Evolutionary conservation across 37 sponge, comb jelly and placozoan species (phyloP).

Genomic region (Agelas oroides): DNA sequence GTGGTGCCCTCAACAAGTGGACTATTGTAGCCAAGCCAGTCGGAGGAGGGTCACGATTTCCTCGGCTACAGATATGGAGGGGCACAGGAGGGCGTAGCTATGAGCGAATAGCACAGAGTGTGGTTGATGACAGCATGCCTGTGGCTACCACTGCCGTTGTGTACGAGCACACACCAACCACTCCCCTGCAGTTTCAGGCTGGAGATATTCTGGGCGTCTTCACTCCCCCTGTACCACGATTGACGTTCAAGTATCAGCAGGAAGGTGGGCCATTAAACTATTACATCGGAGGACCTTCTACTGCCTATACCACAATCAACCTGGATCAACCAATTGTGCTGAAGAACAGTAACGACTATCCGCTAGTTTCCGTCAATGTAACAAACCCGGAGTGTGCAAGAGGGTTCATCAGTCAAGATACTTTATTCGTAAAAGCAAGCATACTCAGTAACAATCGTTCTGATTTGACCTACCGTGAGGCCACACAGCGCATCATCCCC

Average conservation of each 20-base stretch:
- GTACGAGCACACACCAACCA: background rate
- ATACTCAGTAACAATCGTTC: background rate
- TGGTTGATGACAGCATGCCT: background rate
- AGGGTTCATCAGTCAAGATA: background rate
- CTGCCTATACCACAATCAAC: background rate
- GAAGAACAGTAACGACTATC: background rate
- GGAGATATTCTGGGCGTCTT: conserved; percentile 16
- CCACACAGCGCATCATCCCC: conserved; percentile 2
- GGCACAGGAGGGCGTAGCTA: background rate
- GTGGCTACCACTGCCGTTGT: background rate
- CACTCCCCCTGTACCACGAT: background rate
- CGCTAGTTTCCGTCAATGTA: conserved; percentile 4
- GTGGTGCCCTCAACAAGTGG: background rate
- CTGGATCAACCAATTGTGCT: background rate
- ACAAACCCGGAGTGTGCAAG: background rate
- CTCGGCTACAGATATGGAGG: conserved; percentile 14
- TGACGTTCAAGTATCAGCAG: conserved; percentile 14
- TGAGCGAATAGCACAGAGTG: background rate
- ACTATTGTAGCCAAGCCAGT: background rate
- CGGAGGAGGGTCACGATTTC: background rate
- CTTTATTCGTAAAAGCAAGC: background rate
- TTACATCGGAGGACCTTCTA: background rate
- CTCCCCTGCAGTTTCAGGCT: background rate
- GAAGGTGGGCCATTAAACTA: conserved; percentile 4
- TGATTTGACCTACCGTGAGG: background rate